These are phyloP conservation scores for Ginglymostoma cirratum DNA, from an alignment of 2,113 vertebrate species.

Conservation along the genomic window DNA sequence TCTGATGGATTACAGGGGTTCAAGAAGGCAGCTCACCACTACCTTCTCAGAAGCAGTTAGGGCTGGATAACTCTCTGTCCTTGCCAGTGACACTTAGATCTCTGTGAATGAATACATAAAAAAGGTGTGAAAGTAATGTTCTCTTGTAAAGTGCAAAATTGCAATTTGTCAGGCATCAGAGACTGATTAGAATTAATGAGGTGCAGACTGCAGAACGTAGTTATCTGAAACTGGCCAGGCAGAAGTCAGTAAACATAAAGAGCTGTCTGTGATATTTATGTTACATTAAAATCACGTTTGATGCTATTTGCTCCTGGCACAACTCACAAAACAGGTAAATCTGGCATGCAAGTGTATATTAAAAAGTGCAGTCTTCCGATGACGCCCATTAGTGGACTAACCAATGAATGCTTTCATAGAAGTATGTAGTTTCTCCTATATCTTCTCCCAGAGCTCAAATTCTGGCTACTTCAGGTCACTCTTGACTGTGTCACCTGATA, in stretches of 20 bases:
- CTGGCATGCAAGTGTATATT: neutral
- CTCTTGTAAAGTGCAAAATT: neutral
- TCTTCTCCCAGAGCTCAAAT: neutral
- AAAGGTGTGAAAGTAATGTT: neutral
- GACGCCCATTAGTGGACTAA: neutral
- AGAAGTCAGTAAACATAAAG: neutral
- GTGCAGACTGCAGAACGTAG: neutral
- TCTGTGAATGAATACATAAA: neutral
- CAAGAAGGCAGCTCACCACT: neutral
- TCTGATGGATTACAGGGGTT: neutral
- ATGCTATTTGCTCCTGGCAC: neutral
- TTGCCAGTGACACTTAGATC: neutral
- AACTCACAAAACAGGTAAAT: neutral
- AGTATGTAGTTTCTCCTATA: neutral
- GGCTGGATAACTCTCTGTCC: neutral
- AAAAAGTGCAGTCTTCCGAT: neutral
- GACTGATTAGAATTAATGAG: constrained; percentile 24
- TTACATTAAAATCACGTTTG: neutral
- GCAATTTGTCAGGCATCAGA: neutral
- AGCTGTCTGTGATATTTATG: neutral
- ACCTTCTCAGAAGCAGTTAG: neutral
- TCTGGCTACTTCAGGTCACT: no score
- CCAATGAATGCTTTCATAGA: neutral
- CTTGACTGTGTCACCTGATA: no score
- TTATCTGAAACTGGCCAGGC: neutral